phyloP scores from a whole-genome alignment of 2,113 vertebrate species.

The Brachyhypopomus occidentalis region DNA sequence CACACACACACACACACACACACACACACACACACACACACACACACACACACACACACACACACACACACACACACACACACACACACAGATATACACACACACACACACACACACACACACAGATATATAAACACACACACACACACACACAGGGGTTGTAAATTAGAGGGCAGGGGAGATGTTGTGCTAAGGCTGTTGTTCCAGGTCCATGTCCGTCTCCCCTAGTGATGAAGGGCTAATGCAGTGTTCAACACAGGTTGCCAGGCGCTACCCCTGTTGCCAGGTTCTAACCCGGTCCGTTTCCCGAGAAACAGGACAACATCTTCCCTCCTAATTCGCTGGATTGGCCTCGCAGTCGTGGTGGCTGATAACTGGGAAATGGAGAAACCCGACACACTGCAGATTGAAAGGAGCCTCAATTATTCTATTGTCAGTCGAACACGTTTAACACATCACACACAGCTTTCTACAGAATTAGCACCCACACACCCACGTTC shows the following conservation, averaged over 20 bases:
- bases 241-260: constrained; percentile 25
- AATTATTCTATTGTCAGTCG: constrained; percentile 53
- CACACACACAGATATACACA: too few species aligned
- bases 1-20: not conserved
- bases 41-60: too few species aligned
- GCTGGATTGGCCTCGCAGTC: not conserved
- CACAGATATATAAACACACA: too few species aligned
- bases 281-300: constrained; percentile 48
- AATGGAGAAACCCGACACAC: constrained; percentile 23
- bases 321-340: constrained; percentile 18
- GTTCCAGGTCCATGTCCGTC: not conserved
- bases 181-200: not conserved
- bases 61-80: too few species aligned
- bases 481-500: constrained; percentile 48
- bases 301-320: constrained; percentile 41
- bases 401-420: constrained; percentile 47
- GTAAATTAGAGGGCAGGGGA: not conserved
- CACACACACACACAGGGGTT: not conserved
- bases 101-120: too few species aligned
- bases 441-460: constrained; percentile 47
- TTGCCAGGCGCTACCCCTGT: constrained; percentile 40
- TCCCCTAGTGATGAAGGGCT: constrained; percentile 31
- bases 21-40: too few species aligned
- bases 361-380: not conserved
- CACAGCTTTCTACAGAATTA: constrained; percentile 50